Percentiles rank a stretch among this genome's conserved stretches.
Evolutionary conservation across 2,113 vertebrate genomes (phyloP).

Genomic region (Oceanodroma tethys): DNA sequence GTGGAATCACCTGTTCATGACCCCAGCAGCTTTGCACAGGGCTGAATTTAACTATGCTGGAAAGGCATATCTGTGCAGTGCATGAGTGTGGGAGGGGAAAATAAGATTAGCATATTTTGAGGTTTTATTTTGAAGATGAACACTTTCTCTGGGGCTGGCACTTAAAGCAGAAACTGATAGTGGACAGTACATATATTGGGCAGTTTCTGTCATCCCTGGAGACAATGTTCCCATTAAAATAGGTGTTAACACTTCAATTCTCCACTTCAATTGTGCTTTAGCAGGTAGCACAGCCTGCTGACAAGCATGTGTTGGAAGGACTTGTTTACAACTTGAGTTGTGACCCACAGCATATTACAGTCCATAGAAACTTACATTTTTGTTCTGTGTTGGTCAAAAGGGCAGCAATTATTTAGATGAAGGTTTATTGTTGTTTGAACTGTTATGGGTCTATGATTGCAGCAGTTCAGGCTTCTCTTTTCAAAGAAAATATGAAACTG

Average conservation of each 20-base stretch:
- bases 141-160: neutral
- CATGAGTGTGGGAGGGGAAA: neutral
- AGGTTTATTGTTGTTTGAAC: neutral
- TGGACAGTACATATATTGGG: neutral
- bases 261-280: neutral
- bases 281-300: neutral
- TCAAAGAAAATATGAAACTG: neutral
- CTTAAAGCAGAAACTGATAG: neutral
- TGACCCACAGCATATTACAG: neutral
- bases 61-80: neutral
- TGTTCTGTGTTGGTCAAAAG: neutral
- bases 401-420: neutral
- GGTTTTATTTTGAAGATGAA: neutral
- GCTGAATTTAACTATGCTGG: neutral
- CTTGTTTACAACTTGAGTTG: neutral
- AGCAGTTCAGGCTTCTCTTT: neutral
- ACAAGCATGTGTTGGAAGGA: neutral
- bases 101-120: neutral
- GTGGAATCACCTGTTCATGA: conserved; percentile 18
- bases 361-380: neutral
- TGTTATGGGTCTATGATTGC: neutral
- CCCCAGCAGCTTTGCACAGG: neutral
- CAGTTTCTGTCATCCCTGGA: neutral
- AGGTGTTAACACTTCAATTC: neutral
- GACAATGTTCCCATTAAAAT: neutral